A percentile compares a stretch with the other conserved stretches of the same genome.
Evolutionary conservation across 2,888 invertebrate genomes (phyloP).

Genomic region (Caenorhabditis zanzibari): DNA sequence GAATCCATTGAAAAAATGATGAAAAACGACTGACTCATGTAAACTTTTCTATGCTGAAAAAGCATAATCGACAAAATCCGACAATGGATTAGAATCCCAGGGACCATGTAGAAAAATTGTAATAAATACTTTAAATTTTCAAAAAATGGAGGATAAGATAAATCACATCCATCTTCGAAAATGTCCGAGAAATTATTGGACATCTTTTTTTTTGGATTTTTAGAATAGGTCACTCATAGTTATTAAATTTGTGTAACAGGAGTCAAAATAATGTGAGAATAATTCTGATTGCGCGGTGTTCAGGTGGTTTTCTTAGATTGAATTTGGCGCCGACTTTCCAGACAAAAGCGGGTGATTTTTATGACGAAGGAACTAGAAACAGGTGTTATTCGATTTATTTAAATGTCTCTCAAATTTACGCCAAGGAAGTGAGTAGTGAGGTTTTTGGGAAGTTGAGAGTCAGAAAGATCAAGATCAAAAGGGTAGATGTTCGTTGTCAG

Average conservation of each 20-base stretch:
- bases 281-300: not conserved
- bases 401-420: no score
- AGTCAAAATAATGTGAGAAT: not conserved
- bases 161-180: constrained; percentile 16
- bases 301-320: no score
- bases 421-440: no score
- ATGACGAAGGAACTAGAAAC: not conserved
- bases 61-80: constrained; percentile 28
- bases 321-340: no score
- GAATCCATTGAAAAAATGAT: constrained; percentile 50
- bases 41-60: constrained; percentile 30
- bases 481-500: no score
- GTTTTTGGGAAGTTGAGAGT: no score
- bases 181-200: constrained; percentile 16
- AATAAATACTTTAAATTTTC: constrained; percentile 49
- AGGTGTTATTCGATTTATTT: not conserved
- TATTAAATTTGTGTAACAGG: no score
- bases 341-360: no score
- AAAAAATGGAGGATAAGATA: not conserved
- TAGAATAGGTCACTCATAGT: not conserved
- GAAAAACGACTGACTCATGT: constrained; percentile 57
- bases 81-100: constrained; percentile 28
- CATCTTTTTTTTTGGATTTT: not conserved
- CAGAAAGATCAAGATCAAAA: no score
- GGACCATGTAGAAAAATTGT: constrained; percentile 49